These are phyloP conservation scores for Amiota mariae DNA, from an alignment of 2,888 invertebrate species.

Conservation along the genomic window DNA sequence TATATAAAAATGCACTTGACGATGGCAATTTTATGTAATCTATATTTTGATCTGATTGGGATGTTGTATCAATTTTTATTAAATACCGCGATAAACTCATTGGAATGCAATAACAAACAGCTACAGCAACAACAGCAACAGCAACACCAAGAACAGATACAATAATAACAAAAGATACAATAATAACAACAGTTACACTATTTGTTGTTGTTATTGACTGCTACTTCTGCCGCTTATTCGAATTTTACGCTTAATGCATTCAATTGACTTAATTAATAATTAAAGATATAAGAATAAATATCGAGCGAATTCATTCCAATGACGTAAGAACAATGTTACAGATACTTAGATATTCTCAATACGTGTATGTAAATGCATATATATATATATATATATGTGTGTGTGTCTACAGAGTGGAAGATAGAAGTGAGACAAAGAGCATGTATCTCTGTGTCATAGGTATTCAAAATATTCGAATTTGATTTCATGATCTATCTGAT, in stretches of 20 bases:
- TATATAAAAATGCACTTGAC: not conserved
- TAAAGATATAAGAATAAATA: slow-evolving; percentile 47
- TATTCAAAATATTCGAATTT: too few species aligned
- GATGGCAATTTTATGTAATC: not conserved
- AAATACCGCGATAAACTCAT: slow-evolving; percentile 59
- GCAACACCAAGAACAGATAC: not conserved
- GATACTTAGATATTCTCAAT: not conserved
- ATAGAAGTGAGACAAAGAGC: too few species aligned
- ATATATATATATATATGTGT: not conserved
- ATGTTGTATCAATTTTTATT: slow-evolving; percentile 36
- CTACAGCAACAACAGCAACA: not conserved
- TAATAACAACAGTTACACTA: too few species aligned
- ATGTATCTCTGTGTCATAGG: too few species aligned
- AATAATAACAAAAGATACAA: too few species aligned
- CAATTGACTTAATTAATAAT: slow-evolving; percentile 66
- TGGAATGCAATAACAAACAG: slow-evolving; percentile 11
- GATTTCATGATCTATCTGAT: not conserved
- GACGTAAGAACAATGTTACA: slow-evolving; percentile 19
- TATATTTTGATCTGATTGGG: slow-evolving; percentile 17
- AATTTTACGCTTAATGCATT: slow-evolving; percentile 64
- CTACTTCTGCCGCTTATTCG: slow-evolving; percentile 53
- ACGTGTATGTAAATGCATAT: not conserved
- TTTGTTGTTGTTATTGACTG: slow-evolving; percentile 12
- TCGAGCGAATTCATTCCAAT: slow-evolving; percentile 26
- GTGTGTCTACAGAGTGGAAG: not conserved